A percentile compares a stretch with the other conserved stretches of the same genome.
phyloP scores from a whole-genome alignment of 2,888 invertebrate genomes.

The Diloba caeruleocephala region DNA sequence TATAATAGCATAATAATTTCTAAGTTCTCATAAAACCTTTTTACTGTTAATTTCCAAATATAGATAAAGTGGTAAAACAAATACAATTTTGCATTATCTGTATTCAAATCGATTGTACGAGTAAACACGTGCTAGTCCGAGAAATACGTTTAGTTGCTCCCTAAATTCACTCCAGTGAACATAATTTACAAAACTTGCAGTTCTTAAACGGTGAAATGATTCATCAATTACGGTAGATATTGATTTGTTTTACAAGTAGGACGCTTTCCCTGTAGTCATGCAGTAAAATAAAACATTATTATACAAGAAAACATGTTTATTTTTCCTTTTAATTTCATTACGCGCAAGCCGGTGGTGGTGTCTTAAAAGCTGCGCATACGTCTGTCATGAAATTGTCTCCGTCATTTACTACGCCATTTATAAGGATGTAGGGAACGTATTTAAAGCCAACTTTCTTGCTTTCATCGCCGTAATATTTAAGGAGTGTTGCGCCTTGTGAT shows the following conservation, averaged over 20 bases:
- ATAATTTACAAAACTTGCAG: background rate
- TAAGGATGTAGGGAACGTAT: conserved; percentile 63
- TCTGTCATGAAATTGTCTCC: conserved; percentile 56
- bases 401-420: conserved; percentile 60
- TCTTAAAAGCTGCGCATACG: conserved; percentile 63
- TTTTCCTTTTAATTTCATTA: background rate
- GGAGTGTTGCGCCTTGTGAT: conserved; percentile 55
- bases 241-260: conserved; percentile 1
- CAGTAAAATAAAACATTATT: conserved; percentile 1
- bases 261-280: background rate
- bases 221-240: background rate
- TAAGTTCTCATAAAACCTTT: too few species aligned
- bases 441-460: conserved; percentile 55
- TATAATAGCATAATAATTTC: too few species aligned
- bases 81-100: too few species aligned
- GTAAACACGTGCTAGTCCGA: too few species aligned
- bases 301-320: conserved; percentile 2
- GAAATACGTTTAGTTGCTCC: too few species aligned
- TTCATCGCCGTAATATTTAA: conserved; percentile 62
- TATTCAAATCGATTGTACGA: too few species aligned
- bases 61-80: too few species aligned
- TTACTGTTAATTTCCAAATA: too few species aligned
- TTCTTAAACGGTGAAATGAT: background rate
- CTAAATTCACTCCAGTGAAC: background rate
- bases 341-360: conserved; percentile 62